phyloP scores from a whole-genome alignment of 2,888 invertebrate species.

The Cerastis rubricosa region DNA sequence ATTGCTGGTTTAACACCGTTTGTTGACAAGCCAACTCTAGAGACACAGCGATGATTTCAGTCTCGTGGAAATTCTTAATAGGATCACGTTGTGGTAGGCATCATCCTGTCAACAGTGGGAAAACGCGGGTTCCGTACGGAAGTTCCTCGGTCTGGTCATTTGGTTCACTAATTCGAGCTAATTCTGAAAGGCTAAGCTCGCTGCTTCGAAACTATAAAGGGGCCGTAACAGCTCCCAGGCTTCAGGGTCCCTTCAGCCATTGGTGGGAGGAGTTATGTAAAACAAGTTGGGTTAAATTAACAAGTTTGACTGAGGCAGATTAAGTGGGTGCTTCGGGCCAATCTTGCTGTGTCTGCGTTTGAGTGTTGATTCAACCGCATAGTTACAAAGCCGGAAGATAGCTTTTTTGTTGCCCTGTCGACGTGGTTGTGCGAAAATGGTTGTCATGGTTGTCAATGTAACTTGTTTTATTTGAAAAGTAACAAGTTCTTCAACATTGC shows the following conservation, averaged over 20 bases:
- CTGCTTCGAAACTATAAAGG: constrained; percentile 60
- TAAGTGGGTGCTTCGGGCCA: constrained; percentile 51
- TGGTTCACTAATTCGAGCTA: constrained; percentile 80
- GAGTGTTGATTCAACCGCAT: constrained; percentile 49
- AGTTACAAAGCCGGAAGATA: constrained; percentile 23
- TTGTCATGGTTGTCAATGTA: neutral
- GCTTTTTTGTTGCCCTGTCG: constrained; percentile 25
- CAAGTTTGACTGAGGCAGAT: constrained; percentile 58
- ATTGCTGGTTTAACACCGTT: constrained; percentile 59
- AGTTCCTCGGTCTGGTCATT: constrained; percentile 77
- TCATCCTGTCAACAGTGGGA: constrained; percentile 79
- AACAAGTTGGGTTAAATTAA: constrained; percentile 65
- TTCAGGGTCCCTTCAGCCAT: constrained; percentile 55
- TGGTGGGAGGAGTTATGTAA: constrained; percentile 63
- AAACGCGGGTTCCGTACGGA: constrained; percentile 73
- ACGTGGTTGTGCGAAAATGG: neutral
- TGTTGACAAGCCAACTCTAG: fast-evolving
- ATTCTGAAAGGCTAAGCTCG: constrained; percentile 73
- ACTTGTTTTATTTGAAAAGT: neutral
- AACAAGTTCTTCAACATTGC: neutral
- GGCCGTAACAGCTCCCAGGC: constrained; percentile 46
- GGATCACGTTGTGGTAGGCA: constrained; percentile 61
- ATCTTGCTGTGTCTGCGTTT: constrained; percentile 34
- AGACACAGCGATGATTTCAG: constrained; percentile 60
- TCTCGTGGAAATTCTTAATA: constrained; percentile 41